phyloP scores from a whole-genome alignment of 2,888 invertebrate genomes.

The Phyllotreta cruciferae region DNA sequence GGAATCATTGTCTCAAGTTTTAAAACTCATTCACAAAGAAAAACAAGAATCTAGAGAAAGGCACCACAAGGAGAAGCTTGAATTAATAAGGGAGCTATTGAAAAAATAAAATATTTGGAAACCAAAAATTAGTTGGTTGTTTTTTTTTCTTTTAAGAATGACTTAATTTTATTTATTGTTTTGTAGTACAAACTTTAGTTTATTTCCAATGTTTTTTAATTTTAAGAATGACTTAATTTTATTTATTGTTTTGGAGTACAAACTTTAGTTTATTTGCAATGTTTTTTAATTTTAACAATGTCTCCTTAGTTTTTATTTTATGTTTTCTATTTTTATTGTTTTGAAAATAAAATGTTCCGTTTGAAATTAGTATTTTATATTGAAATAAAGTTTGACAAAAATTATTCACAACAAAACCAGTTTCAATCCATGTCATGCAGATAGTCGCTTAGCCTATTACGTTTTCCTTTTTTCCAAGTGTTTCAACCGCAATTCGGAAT shows the following conservation, averaged over 20 bases:
- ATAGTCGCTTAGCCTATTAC: slow-evolving; percentile 5
- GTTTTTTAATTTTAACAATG: no score
- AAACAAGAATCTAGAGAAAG: slow-evolving; percentile 6
- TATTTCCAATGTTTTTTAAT: not conserved
- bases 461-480: slow-evolving; percentile 1
- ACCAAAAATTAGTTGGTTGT: no score
- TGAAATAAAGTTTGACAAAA: slow-evolving; percentile 6
- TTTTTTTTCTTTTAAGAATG: not conserved
- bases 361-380: not conserved
- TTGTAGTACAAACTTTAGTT: no score
- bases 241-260: not conserved
- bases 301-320: no score
- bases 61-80: slow-evolving; percentile 1
- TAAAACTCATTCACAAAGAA: slow-evolving; percentile 6
- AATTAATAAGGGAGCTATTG: not conserved
- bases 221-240: not conserved
- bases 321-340: not conserved
- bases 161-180: no score
- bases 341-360: not conserved
- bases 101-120: not conserved
- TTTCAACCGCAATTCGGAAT: slow-evolving; percentile 1
- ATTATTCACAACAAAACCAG: not conserved
- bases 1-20: not conserved
- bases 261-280: no score
- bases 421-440: slow-evolving; percentile 2